Percentiles rank a stretch among this genome's conserved stretches.
phyloP scores from a whole-genome alignment of 2,113 vertebrate species.

The Pygoscelis adeliae region DNA sequence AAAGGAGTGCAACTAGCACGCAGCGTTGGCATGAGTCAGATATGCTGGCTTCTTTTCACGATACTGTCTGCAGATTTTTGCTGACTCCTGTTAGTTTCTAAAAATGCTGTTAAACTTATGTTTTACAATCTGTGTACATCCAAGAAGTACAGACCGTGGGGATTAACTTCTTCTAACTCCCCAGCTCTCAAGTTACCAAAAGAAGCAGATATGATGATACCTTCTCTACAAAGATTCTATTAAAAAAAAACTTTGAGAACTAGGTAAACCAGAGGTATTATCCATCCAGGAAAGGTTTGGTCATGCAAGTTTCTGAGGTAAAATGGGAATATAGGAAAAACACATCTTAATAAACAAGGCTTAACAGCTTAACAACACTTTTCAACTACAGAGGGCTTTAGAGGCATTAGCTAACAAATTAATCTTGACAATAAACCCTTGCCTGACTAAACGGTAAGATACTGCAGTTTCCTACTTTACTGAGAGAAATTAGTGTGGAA shows the following conservation, averaged over 20 bases:
- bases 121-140: conserved; percentile 51
- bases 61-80: conserved; percentile 35
- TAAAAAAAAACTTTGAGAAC: neutral
- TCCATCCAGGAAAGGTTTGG: neutral
- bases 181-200: neutral
- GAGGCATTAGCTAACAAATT: conserved; percentile 21
- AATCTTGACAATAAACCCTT: conserved; percentile 15
- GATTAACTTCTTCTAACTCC: conserved; percentile 23
- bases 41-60: neutral
- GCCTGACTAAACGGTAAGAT: neutral
- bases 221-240: neutral
- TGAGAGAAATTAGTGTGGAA: neutral
- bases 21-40: conserved; percentile 16
- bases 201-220: neutral
- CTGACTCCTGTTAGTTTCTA: conserved; percentile 56
- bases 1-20: neutral
- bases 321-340: neutral
- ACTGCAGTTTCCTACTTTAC: neutral
- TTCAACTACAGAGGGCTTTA: neutral
- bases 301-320: neutral
- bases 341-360: neutral
- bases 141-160: neutral
- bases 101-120: conserved; percentile 48
- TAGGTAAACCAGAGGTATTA: neutral
- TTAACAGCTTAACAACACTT: neutral